Conservation (phyloP, 2,888 invertebrate species). For the Noctua janthe region DNA sequence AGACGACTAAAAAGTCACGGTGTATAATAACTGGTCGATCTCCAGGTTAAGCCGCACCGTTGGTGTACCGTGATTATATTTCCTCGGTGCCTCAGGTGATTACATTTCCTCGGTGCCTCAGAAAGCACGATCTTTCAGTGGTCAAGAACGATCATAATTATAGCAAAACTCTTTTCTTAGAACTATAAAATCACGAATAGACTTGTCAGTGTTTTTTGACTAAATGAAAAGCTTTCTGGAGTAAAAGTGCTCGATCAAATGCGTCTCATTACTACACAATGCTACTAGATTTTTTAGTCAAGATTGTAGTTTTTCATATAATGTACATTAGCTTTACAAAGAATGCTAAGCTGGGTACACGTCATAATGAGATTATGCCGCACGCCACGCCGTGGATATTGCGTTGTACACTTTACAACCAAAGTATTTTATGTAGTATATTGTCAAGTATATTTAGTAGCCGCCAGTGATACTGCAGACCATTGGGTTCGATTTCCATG, state of each 20-base stretch:
- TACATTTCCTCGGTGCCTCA: not conserved
- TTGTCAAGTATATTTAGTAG: not conserved
- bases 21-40: not conserved
- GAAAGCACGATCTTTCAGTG: not conserved
- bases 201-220: not conserved
- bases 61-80: not conserved
- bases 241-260: not conserved
- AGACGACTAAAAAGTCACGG: too few species aligned
- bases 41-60: not conserved
- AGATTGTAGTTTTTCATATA: slow-evolving; percentile 14
- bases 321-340: slow-evolving; percentile 11
- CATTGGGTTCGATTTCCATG: not conserved
- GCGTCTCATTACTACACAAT: not conserved
- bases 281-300: not conserved
- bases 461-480: not conserved
- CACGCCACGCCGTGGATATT: slow-evolving; percentile 28
- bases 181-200: not conserved
- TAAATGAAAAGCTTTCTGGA: not conserved
- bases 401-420: not conserved
- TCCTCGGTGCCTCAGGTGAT: too few species aligned
- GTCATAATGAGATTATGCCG: slow-evolving; percentile 39
- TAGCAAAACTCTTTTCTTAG: not conserved
- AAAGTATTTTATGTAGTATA: not conserved
- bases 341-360: slow-evolving; percentile 18
- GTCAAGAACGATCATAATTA: not conserved